phyloP scores from a whole-genome alignment of 2,113 vertebrate genomes.

The Spea multiplicata region DNA sequence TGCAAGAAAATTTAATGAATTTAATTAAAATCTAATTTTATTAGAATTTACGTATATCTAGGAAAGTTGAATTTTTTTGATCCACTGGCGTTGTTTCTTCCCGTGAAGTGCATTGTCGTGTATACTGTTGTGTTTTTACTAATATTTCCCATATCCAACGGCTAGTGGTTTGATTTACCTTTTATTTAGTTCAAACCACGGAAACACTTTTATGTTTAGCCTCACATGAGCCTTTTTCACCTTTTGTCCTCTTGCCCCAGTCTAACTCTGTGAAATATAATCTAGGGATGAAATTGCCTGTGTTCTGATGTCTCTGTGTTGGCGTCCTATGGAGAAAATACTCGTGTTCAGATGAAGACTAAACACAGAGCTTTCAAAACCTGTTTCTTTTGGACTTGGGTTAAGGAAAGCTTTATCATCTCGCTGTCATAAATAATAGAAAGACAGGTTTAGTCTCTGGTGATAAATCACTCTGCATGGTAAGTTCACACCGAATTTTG shows the following conservation, averaged over 20 bases:
- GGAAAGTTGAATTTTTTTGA: too few relatives aligned
- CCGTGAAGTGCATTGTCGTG: too few relatives aligned
- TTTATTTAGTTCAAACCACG: neutral
- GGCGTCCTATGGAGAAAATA: neutral
- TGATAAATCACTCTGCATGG: constrained; percentile 29
- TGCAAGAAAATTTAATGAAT: too few relatives aligned
- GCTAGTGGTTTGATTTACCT: neutral
- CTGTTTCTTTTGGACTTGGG: constrained; percentile 22
- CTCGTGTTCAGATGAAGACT: constrained; percentile 20
- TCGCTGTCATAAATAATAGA: constrained; percentile 33
- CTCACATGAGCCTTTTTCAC: neutral
- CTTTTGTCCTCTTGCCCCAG: neutral
- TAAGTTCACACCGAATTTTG: constrained; percentile 9
- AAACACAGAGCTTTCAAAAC: constrained; percentile 32
- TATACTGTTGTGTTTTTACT: too few relatives aligned
- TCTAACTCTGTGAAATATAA: neutral
- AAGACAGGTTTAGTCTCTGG: constrained; percentile 20
- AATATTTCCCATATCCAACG: too few relatives aligned
- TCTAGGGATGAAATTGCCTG: neutral
- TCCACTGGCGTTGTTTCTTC: too few relatives aligned
- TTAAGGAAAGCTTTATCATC: constrained; percentile 30
- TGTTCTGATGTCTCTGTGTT: constrained; percentile 1
- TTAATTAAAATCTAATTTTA: too few relatives aligned
- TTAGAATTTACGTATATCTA: too few relatives aligned
- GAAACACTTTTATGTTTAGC: neutral